A percentile compares a stretch with the other conserved stretches of the same genome.
Evolutionary conservation across 2,888 invertebrate species (phyloP).

Genomic region (Drosophila subsilvestris): DNA sequence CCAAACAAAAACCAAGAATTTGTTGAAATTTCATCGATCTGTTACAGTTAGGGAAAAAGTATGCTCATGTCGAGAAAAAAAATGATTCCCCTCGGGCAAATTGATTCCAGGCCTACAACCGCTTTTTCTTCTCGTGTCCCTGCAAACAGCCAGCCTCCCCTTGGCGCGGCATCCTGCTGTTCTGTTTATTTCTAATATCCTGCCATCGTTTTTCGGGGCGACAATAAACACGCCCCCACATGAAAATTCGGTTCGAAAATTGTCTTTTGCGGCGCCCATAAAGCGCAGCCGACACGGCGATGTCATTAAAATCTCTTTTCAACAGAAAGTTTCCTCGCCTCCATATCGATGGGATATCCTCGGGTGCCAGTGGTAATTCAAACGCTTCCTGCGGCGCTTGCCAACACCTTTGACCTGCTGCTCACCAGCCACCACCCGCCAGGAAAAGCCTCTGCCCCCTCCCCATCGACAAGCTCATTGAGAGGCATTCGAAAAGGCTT

Average conservation of each 20-base stretch:
- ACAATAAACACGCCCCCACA: slow-evolving; percentile 76
- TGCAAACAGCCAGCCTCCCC: slow-evolving; percentile 2
- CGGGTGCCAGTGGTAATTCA: slow-evolving; percentile 55
- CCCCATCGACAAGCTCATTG: slow-evolving; percentile 16
- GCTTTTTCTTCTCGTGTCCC: background rate
- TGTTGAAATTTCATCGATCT: slow-evolving; percentile 33
- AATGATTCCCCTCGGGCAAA: slow-evolving; percentile 26
- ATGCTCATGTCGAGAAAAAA: slow-evolving; percentile 6
- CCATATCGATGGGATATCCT: slow-evolving; percentile 58
- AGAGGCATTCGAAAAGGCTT: slow-evolving; percentile 49
- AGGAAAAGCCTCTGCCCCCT: background rate
- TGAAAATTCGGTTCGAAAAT: slow-evolving; percentile 49
- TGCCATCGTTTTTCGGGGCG: slow-evolving; percentile 51
- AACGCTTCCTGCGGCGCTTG: slow-evolving; percentile 54
- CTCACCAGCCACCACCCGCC: background rate
- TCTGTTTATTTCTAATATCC: slow-evolving; percentile 76
- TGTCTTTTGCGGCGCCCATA: slow-evolving; percentile 62
- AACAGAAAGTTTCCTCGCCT: slow-evolving; percentile 51
- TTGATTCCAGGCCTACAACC: slow-evolving; percentile 15
- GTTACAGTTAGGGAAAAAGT: slow-evolving; percentile 26
- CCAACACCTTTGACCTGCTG: slow-evolving; percentile 67
- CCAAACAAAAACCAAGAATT: background rate
- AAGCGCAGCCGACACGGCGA: slow-evolving; percentile 69
- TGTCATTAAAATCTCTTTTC: slow-evolving; percentile 79
- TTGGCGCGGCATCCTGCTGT: slow-evolving; percentile 57